Percentiles rank a stretch among this genome's conserved stretches.
Conservation (phyloP, 2,113 vertebrate species). For the Leptosomus discolor region DNA sequence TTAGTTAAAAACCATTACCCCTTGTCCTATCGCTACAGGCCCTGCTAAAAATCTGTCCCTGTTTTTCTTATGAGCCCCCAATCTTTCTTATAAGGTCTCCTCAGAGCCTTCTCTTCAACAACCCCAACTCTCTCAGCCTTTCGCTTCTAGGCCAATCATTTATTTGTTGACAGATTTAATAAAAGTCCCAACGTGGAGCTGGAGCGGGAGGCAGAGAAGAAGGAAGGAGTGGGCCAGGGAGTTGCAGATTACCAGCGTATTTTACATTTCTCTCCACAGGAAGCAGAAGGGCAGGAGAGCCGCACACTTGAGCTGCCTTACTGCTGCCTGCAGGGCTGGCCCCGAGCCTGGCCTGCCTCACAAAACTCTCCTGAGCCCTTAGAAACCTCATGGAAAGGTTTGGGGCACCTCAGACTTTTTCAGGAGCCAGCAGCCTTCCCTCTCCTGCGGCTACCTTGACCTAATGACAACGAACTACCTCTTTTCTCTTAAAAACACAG, state of each 20-base stretch:
- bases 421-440: neutral
- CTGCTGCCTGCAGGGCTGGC: neutral
- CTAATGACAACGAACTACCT: neutral
- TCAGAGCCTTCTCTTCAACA: neutral
- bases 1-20: neutral
- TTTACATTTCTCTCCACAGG: neutral
- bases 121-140: neutral
- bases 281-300: neutral
- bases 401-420: neutral
- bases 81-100: no score
- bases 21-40: rapidly evolving
- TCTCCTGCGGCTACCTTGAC: neutral
- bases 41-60: no score
- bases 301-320: rapidly evolving
- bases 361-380: neutral
- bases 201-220: neutral
- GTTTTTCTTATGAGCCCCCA: no score
- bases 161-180: neutral
- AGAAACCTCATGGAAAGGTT: neutral
- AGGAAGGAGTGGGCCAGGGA: neutral
- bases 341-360: neutral
- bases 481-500: neutral
- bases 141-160: neutral
- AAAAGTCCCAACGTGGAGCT: neutral
- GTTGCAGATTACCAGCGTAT: neutral